Base-by-base conservation (phyloP, 2,797 vertebrate species). In the Brotula barbata region DNA sequence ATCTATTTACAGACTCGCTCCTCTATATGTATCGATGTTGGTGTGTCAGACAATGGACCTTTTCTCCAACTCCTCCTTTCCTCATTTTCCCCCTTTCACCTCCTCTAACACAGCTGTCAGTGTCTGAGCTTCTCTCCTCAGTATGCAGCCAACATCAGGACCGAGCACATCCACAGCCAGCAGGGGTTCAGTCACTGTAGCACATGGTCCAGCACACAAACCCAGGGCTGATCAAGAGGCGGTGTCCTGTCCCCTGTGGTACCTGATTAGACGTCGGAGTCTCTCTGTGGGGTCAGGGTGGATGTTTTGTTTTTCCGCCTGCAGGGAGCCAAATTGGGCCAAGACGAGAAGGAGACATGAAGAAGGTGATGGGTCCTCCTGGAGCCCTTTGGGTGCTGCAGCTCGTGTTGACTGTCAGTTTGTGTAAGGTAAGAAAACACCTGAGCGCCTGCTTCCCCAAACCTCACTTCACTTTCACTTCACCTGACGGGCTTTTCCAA, bases 391-490 rank as follows among this genome's bases (percentile, higher is more conserved):
- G 68, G 75, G 45, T 71, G 66, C 36, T 84, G 48, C 75, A 52
- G 63, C 57, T 80, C 62, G 56, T 71, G 25, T 36, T 81, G 23
- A 45, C 52, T 19, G 14, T 72, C 68, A 46, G 15, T 47, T 73
- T 54, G 5, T 76, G 66, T 71, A 17, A 77, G 86, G 83, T 85
- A 83, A 75, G 80, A 57, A 51, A 37, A 64, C 11, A 16, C 41
- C 31, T 10, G 4, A 22, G 3, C 11, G 10, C 45, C 6, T 2
- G 31, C 6, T 10, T 23, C 14, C 33, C 15, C 25, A 28, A 28
- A 28, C 4, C 25, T 28, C 20, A 55, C 43, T 22, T 23, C 47
- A 47, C 40, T 16, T n/a, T 16, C 9, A 36, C 13, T 54, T 5
- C 5, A 13, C 15, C 20, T 31, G 12, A 52, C 2, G 2, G 37